A percentile compares a stretch with the other conserved stretches of the same genome.
phyloP scores from a whole-genome alignment of 2,113 vertebrate genomes.

The Oryzias melastigma region DNA sequence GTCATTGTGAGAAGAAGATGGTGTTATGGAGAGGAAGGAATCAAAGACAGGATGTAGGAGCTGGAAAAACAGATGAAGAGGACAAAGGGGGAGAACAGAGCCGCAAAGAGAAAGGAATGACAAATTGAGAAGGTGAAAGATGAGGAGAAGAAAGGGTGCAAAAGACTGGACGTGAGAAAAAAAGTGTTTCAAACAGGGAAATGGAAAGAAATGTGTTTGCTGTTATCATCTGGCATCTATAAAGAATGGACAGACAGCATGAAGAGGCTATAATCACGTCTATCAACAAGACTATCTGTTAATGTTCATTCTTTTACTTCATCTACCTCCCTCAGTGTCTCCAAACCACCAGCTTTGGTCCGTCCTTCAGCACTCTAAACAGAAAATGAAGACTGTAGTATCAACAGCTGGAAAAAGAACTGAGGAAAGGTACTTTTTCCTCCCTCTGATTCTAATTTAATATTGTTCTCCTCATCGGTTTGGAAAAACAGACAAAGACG shows the following conservation, averaged over 20 bases:
- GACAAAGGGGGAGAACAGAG: conserved; percentile 13
- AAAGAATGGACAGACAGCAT: conserved; percentile 55
- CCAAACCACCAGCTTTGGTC: conserved; percentile 45
- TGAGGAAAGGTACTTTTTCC: conserved; percentile 28
- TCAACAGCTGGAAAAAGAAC: conserved; percentile 28
- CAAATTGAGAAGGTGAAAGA: conserved; percentile 36
- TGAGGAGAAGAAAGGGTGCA: conserved; percentile 11
- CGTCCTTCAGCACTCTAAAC: conserved; percentile 53
- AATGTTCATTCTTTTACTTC: conserved; percentile 43
- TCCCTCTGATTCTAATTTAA: conserved; percentile 4
- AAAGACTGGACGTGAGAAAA: conserved; percentile 31
- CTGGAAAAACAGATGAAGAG: conserved; percentile 11
- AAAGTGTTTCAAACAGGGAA: conserved; percentile 11
- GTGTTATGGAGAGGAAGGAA: conserved; percentile 30
- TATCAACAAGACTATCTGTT: conserved; percentile 62
- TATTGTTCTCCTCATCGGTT: conserved; percentile 3
- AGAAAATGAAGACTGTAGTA: conserved; percentile 41
- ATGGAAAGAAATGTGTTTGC: conserved; percentile 40
- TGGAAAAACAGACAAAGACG: not conserved
- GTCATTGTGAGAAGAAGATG: conserved; percentile 39
- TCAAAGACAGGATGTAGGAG: conserved; percentile 29
- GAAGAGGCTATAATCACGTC: conserved; percentile 66
- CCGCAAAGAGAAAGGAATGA: conserved; percentile 19
- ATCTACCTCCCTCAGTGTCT: conserved; percentile 35
- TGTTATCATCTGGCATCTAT: conserved; percentile 75